Percentiles rank a stretch among this genome's conserved stretches.
phyloP scores from a whole-genome alignment of 2,113 vertebrate species.

The Narcine bancroftii region DNA sequence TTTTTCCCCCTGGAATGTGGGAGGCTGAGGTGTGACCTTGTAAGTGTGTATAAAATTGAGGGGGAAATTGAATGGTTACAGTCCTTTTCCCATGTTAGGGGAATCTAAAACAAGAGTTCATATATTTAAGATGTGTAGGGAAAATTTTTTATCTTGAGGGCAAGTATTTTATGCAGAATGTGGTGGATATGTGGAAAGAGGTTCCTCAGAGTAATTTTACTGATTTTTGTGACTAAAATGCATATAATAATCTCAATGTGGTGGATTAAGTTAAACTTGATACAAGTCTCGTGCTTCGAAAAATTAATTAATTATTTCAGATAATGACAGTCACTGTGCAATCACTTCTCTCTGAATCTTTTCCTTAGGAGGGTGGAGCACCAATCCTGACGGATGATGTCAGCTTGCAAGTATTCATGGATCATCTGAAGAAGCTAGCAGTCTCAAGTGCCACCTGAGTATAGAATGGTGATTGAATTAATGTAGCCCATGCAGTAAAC shows the following conservation, averaged over 20 bases:
- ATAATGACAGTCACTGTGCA: background rate
- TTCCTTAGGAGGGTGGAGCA: conserved; percentile 80
- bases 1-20: too few relatives aligned
- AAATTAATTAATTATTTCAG: background rate
- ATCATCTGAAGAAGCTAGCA: conserved; percentile 94
- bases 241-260: background rate
- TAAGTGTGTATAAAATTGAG: too few relatives aligned
- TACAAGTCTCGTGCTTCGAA: background rate
- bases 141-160: too few relatives aligned
- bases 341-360: conserved; percentile 2
- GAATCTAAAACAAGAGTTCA: too few relatives aligned
- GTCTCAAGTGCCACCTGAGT: conserved; percentile 87
- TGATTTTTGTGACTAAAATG: background rate
- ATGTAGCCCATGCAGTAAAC: background rate
- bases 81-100: too few relatives aligned
- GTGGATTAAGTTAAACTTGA: background rate
- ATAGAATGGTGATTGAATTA: background rate
- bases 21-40: too few relatives aligned
- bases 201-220: background rate
- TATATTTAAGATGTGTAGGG: too few relatives aligned
- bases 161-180: too few relatives aligned
- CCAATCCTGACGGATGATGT: conserved; percentile 95
- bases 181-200: too few relatives aligned
- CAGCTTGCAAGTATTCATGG: conserved; percentile 97
- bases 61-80: too few relatives aligned